Evolutionary conservation across 2,888 invertebrate genomes (phyloP), one percentile per base, ranked within the genome.

Genomic region (Sinohyriopsis cumingii): DNA sequence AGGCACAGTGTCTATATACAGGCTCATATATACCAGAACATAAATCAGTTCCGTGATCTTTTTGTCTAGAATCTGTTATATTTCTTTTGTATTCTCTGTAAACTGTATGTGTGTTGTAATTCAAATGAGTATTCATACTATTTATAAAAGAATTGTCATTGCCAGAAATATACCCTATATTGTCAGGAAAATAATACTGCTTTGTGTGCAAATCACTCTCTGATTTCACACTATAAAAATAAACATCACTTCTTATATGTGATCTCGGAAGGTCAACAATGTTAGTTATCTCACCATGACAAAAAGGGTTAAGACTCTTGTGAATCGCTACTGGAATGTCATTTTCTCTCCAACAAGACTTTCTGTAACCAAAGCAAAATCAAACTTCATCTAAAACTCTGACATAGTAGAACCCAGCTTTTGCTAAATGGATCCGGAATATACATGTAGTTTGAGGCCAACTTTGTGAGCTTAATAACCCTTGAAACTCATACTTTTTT

Each of bases 321-420:
- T 81, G 81, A 45, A 69, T 95, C 80, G 94, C 94, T 95, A 96
- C 96, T 0, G 97, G 96, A 79, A 95, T 93, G 88, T 97, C 97
- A 69, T 93, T 93, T 61, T 93, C 93, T 87, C 95, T 95, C 97
- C 97, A 98, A 86, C 95, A 95, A 85, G 95, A 95, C 6, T 97
- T 92, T 0, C 96, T 96, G 59, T 96, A 95, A 77, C 95, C 96
- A 88, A 97, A 98, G 86, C 95, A 94, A 90, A 95, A 97, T 88
- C 97, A 98, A 69, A 95, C 96, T 86, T 95, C 95, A 90, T 97
- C 97, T 53, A 94, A 94, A 76, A 93, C 93, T n/a, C 91, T 91
- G 72, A 65, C 84, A 86, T 96, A 97, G 88, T 94, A 97, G 90
- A 97, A 97, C 53, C 97, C 97, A 59, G 97, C 96, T 79, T 94